Evolutionary conservation across 2,113 vertebrate species (phyloP), one percentile per base, ranked within the genome.

Genomic region (Verasper variegatus): DNA sequence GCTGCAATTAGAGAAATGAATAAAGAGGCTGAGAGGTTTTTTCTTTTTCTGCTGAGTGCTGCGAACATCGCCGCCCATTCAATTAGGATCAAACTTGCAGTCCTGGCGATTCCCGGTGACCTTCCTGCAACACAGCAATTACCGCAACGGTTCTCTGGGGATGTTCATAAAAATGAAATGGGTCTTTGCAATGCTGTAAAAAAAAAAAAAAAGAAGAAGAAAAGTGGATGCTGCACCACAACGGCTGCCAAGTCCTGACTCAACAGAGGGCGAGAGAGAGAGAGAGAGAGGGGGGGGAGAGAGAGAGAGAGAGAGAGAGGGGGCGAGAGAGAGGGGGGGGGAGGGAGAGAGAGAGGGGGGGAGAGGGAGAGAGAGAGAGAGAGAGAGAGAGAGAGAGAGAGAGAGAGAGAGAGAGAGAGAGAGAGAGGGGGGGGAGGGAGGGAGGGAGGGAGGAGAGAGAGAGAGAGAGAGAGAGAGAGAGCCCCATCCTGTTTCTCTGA

Each of bases 41-140:
- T 15, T 27, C 0, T 24, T n/a, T 59, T 86, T 78, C 72, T 81
- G 84, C 81, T 88, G 84, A 87, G 85, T 40, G 58, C 24, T 59
- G 74, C 56, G 74, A 74, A 77, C 75, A 8, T 69, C 0, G 71
- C 70, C 40, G 64, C 73, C 81, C 84, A 78, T 86, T 90, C 80
- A 89, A 88, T 89, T 89, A 87, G 78, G 71, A 68, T 78, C 54
- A 72, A 88, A 89, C 71, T 81, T 90, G 89, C 88, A 85, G 80
- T 85, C 69, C 75, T 65, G 77, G 84, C 80, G n/a, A 71, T 89
- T 91, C 86, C 67, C 66, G 15, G 49, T 74, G 81, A 90, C 87
- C 86, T 89, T 85, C 83, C 52, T 71, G 81, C 90, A 86, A 84
- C 69, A 64, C 78, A 58, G 85, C 82, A 86, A 91, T 86, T 86